Evolutionary conservation across 2,797 vertebrate genomes (phyloP), one percentile per base, ranked within the genome.

Genomic region (Geotrypetes seraphini): DNA sequence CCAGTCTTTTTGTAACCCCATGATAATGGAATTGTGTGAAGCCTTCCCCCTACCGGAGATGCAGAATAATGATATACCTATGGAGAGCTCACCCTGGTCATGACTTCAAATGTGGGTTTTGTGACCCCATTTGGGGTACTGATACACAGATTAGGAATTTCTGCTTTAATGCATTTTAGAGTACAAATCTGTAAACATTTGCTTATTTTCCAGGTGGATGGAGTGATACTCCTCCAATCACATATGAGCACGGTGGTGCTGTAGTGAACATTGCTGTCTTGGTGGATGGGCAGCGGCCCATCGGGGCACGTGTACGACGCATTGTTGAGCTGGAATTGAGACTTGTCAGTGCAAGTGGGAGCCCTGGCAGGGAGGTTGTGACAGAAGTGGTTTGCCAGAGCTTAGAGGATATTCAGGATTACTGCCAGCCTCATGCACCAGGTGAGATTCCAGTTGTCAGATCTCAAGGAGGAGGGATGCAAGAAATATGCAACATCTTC

Each of bases 191-290:
- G n/a, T n/a, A n/a, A n/a, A n/a, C n/a, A n/a, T n/a, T n/a, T n/a
- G n/a, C n/a, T n/a, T 32, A 8, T 1, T 26, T 0, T 12, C 1
- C 38, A 98, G 95, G 95, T 0, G 92, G 92, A 24, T 97, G 93
- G 92, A 95, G 91, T 0, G 93, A 96, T 69, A 96, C 93, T 0
- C 95, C 95, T 0, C 95, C 95, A 4, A 86, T 97, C 20, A 86
- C 91, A 3, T 98, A 96, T 0, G 93, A 98, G 60, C 89, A 87
- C 0, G 92, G 92, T 0, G 95, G 93, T 8, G 83, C 86, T 0
- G 93, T 98, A 55, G 81, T 92, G 40, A 89, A 92, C 0, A 23
- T 89, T 3, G 89, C 93, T 0, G 76, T 97, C 46, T 81, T 64
- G 39, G 77, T 97, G 10, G 90, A 94, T 0, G 90, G 91, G 13